Conservation (phyloP, 1,140 invertebrate genomes). For the Drosophila pruinosa region DNA sequence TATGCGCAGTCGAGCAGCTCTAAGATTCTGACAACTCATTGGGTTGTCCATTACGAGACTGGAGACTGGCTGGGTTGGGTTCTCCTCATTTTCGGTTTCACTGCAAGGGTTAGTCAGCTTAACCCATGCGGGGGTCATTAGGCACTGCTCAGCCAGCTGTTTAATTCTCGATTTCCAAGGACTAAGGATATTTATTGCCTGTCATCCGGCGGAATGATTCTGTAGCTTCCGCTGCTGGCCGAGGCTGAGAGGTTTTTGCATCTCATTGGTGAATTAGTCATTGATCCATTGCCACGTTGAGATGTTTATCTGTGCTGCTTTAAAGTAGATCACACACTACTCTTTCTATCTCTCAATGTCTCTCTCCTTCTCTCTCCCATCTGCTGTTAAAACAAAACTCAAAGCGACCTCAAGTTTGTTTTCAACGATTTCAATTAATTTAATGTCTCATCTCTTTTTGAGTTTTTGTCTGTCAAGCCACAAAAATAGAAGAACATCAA, state of each 20-base stretch:
- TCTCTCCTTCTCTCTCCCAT: neutral
- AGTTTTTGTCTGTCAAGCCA: slow-evolving; percentile 42
- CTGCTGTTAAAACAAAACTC: neutral
- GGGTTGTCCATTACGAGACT: slow-evolving; percentile 21
- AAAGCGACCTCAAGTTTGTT: slow-evolving; percentile 55
- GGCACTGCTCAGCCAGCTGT: slow-evolving; percentile 30
- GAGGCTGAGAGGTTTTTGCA: slow-evolving; percentile 3
- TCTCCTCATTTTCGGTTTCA: neutral
- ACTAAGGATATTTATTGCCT: slow-evolving; percentile 29
- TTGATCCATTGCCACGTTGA: slow-evolving; percentile 17
- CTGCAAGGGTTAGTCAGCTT: slow-evolving; percentile 19
- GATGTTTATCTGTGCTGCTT: slow-evolving; percentile 9
- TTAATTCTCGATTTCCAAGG: slow-evolving; percentile 16
- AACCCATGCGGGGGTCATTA: slow-evolving; percentile 22
- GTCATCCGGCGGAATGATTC: slow-evolving; percentile 20
- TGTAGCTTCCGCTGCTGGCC: neutral
- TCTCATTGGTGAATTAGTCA: slow-evolving; percentile 29
- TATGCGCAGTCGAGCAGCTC: slow-evolving; percentile 24
- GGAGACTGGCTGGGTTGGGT: neutral
- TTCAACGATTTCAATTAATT: slow-evolving; percentile 77
- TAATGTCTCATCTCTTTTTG: slow-evolving; percentile 58
- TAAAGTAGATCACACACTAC: neutral
- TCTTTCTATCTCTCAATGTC: neutral
- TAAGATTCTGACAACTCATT: slow-evolving; percentile 39
- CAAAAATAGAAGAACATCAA: slow-evolving; percentile 19